phyloP scores from a whole-genome alignment of 2,113 vertebrate genomes.

The Muntiacus reevesi region DNA sequence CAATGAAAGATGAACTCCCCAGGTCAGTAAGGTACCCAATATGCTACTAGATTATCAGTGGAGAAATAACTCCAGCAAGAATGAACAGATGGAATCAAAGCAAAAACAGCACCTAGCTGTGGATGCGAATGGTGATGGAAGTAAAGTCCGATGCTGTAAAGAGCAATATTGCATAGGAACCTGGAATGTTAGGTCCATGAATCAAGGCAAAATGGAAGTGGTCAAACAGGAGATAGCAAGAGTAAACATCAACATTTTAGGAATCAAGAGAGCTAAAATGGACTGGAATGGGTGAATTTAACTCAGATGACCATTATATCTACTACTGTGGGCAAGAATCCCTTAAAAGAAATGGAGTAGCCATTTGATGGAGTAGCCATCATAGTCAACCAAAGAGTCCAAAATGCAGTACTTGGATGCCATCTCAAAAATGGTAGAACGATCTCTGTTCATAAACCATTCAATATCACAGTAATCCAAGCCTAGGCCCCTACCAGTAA shows the following conservation, averaged over 20 bases:
- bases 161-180: not conserved
- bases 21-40: not conserved
- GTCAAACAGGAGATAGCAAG: not conserved
- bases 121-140: not conserved
- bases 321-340: not conserved
- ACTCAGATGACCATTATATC: not conserved
- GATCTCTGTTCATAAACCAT: not conserved
- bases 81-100: not conserved
- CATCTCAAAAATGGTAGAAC: not conserved
- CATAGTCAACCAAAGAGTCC: not conserved
- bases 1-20: not conserved
- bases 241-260: not conserved
- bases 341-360: not conserved
- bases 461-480: not conserved
- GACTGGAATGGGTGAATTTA: not conserved
- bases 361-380: not conserved
- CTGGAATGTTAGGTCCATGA: not conserved
- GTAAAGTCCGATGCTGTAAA: not conserved
- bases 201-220: not conserved
- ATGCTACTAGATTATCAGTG: not conserved
- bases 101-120: not conserved
- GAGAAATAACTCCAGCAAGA: not conserved
- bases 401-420: not conserved
- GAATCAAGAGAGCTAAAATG: not conserved
- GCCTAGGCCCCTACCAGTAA: not conserved